Base-by-base conservation (phyloP, 2,113 vertebrate species). In the Elephantulus edwardii region DNA sequence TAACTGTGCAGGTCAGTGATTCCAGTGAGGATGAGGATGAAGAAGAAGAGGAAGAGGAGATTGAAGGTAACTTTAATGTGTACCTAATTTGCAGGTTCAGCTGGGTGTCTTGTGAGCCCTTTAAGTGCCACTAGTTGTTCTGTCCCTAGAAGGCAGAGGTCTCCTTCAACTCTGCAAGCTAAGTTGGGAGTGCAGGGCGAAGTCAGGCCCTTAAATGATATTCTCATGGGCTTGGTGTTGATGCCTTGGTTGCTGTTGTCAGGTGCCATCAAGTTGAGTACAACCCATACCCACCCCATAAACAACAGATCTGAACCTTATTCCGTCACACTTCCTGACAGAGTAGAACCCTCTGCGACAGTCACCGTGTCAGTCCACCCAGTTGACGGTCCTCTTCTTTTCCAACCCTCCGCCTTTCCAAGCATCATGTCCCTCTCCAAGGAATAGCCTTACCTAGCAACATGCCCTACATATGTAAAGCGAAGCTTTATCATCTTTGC, bases 21-120 rank as follows among this genome's bases (percentile, higher is more conserved):
- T 99, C 99, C 70, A 99, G 99, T 40, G 99, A 99, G 87, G 99
- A 99, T 7, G 99, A 99, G 92, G 99, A 99, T 14, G 99, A 99
- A 93, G 99, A 99, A 5, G 98, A 99, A 11, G 98, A 99, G 1
- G 97, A 98, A 0, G 98, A 98, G 20, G 98, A 97, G 91, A 95
- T 97, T 2, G 99, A 99, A 98, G 99, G 99, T 99, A 96, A 91
- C 83, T 96, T 68, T 58, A 74, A 93, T 54, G 86, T 50, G 40
- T 50, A 74, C 62, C 24, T 91, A 17, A 28, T 68, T 72, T 71
- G 14, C 4, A 33, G 10, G 80, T 56, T 24, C 12, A 56, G 0
- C 35, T 81, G 66, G 4, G 16, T 71, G 42, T 33, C 46, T 86
- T 46, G 68, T n/a, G 62, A n/a, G 62, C 6, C n/a, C 64, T 79